Conservation (phyloP, 2,797 vertebrate species). For the Syndactyla subalaris region DNA sequence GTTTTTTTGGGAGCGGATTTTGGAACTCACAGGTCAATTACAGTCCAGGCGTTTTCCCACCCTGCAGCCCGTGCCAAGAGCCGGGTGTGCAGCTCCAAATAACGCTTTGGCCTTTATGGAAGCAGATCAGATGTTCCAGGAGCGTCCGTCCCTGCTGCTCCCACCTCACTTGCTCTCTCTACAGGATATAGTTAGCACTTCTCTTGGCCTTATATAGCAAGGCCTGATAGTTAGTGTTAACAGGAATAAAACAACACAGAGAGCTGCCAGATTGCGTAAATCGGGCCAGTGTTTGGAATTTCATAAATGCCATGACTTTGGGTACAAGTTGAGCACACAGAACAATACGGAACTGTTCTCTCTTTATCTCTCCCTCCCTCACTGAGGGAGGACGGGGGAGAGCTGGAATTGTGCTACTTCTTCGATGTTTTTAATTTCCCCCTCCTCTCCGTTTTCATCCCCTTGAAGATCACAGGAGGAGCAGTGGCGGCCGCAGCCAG, state of each 20-base stretch:
- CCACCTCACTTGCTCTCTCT: constrained; percentile 56
- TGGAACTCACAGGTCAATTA: constrained; percentile 59
- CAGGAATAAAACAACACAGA: constrained; percentile 75
- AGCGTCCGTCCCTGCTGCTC: constrained; percentile 52
- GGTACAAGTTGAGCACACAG: constrained; percentile 73
- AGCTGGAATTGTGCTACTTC: constrained; percentile 64
- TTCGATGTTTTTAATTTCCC: constrained; percentile 61
- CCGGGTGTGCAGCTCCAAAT: constrained; percentile 73
- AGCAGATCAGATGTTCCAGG: constrained; percentile 76
- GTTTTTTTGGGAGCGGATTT: constrained; percentile 45
- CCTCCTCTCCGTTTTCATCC: constrained; percentile 57
- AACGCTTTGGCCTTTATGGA: constrained; percentile 79
- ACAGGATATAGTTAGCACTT: constrained; percentile 75
- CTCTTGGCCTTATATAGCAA: constrained; percentile 79
- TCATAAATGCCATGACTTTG: constrained; percentile 80
- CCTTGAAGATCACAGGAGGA: constrained; percentile 80
- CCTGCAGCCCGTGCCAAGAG: constrained; percentile 73
- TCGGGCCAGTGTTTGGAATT: constrained; percentile 84
- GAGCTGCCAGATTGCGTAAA: constrained; percentile 78
- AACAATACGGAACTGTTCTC: constrained; percentile 91
- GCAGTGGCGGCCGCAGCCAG: constrained; percentile 75
- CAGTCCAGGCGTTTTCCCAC: constrained; percentile 66
- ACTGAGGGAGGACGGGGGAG: constrained; percentile 24
- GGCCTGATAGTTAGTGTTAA: constrained; percentile 76
- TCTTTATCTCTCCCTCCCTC: constrained; percentile 75